Evolutionary conservation across 1,140 invertebrate species (phyloP).

Genomic region (Brachionus rubens): DNA sequence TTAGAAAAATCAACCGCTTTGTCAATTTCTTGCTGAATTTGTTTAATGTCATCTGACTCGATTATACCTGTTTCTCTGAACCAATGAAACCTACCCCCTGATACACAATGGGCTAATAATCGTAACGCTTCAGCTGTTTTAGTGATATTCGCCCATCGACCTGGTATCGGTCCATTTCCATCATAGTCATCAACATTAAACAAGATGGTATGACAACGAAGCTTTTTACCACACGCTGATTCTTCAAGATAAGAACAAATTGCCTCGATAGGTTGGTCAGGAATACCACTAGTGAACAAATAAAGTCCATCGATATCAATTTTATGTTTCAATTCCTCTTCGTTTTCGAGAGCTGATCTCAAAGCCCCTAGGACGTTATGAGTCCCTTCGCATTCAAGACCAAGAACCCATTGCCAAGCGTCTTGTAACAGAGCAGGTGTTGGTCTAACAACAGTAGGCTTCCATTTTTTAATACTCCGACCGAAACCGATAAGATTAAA

Average conservation of each 20-base stretch:
- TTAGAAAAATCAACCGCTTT: conserved; percentile 59
- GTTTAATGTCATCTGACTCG: conserved; percentile 60
- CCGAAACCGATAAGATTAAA: conserved; percentile 61
- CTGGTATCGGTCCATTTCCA: conserved; percentile 57
- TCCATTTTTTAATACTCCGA: conserved; percentile 53
- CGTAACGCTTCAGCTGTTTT: conserved; percentile 57
- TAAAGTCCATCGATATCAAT: conserved; percentile 60
- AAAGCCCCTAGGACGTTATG: conserved; percentile 58
- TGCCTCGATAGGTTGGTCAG: conserved; percentile 54
- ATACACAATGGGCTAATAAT: conserved; percentile 49
- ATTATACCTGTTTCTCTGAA: conserved; percentile 62
- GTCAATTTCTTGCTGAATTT: conserved; percentile 57
- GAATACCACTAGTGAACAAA: conserved; percentile 60
- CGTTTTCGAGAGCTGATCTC: conserved; percentile 57
- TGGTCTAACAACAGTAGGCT: conserved; percentile 57
- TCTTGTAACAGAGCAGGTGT: conserved; percentile 57
- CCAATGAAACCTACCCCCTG: conserved; percentile 59
- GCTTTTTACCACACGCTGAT: conserved; percentile 50
- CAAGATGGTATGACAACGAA: conserved; percentile 56
- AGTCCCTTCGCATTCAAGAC: conserved; percentile 58
- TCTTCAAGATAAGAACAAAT: conserved; percentile 56
- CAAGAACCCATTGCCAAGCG: conserved; percentile 59
- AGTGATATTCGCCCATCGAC: conserved; percentile 60
- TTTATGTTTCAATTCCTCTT: conserved; percentile 57
- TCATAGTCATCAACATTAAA: conserved; percentile 61